Conservation (phyloP, 2,113 vertebrate species). For the Thunnus maccoyii region DNA sequence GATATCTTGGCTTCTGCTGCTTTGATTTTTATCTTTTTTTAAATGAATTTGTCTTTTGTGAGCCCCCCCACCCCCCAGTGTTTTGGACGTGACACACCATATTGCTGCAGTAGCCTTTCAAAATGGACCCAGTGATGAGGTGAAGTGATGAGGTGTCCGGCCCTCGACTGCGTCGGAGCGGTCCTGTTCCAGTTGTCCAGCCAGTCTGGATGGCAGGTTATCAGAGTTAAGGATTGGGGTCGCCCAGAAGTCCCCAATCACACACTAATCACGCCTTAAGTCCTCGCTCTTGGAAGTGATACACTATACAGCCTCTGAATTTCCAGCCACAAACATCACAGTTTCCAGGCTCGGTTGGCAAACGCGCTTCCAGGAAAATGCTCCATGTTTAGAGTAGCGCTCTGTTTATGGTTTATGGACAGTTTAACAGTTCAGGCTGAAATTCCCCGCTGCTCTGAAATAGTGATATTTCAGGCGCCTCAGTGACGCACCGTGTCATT, state of each 20-base stretch:
- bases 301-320: constrained; percentile 36
- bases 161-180: constrained; percentile 2
- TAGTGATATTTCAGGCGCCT: constrained; percentile 51
- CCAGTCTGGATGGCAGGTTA: constrained; percentile 24
- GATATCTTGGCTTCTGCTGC: too few species aligned
- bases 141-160: neutral
- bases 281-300: constrained; percentile 41
- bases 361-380: constrained; percentile 54
- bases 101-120: neutral
- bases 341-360: constrained; percentile 64
- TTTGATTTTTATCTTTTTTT: too few species aligned
- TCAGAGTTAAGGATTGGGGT: constrained; percentile 34
- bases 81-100: neutral
- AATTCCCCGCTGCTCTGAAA: constrained; percentile 41
- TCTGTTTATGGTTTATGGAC: constrained; percentile 69
- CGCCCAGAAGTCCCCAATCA: constrained; percentile 44
- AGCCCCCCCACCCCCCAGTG: too few species aligned
- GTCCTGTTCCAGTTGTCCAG: constrained; percentile 16
- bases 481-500: constrained; percentile 49
- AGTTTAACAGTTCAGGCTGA: constrained; percentile 62
- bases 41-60: too few species aligned
- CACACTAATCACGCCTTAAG: constrained; percentile 47
- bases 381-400: constrained; percentile 53
- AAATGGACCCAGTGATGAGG: neutral
- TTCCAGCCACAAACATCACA: constrained; percentile 74